Evolutionary conservation across 2,113 vertebrate species (phyloP), one percentile per base, ranked within the genome.

Genomic region (Mola mola): DNA sequence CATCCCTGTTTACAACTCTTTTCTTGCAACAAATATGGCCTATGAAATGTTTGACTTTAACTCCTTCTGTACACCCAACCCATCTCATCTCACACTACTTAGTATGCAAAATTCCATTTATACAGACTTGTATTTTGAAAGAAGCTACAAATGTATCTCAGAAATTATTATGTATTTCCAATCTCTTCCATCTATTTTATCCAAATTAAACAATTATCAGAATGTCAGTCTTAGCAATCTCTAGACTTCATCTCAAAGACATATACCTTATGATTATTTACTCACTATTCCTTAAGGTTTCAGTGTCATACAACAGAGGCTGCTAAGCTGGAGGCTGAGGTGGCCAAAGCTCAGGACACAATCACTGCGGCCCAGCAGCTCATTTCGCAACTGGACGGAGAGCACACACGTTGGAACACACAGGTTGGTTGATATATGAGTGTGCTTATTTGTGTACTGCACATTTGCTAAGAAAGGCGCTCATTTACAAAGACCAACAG

Each of bases 231-330:
- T n/a, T n/a, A n/a, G n/a, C n/a, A n/a, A n/a, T n/a, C n/a, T n/a
- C n/a, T n/a, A n/a, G 21, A 48, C 5, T 7, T n/a, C 7, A 15
- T 4, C 16, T 31, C 2, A 28, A 44, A 37, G 3, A 12, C 3
- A 22, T 28, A n/a, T 1, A 26, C 29, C n/a, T 6, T 4, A 34
- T 34, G 33, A 12, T 38, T 52, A 8, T 19, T 42, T 20, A 16
- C 40, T 34, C 19, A 19, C 36, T 31, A 68, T 70, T n/a, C 56
- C 19, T 12, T 29, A 58, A 99, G 97, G 81, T 99, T 99, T 83
- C 96, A 98, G 90, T 93, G 79, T 28, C 93, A 96, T 49, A 98
- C 97, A 29, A 92, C 95, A 56, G 97, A 99, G 87, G 97, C 97
- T 19, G 91, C 97, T 10, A 95, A 97, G 89, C 92, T 99, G 84